Conservation (phyloP, 1,140 invertebrate species). For the Drosophila lini region DNA sequence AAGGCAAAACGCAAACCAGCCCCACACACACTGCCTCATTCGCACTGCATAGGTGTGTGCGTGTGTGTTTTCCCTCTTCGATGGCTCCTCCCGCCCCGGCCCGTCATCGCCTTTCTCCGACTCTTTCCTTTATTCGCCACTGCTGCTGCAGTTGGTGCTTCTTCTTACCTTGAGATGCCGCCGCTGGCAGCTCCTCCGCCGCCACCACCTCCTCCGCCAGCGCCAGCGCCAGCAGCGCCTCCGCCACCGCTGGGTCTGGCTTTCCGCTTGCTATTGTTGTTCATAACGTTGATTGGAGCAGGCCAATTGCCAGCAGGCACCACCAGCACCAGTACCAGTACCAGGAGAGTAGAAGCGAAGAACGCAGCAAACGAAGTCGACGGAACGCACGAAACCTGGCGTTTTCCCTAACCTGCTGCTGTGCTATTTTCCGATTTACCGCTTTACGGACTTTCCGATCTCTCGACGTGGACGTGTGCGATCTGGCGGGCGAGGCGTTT, state of each 20-base stretch:
- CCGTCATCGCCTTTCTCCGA: conserved; percentile 5
- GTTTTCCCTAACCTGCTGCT: conserved; percentile 27
- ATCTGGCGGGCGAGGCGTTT: conserved; percentile 37
- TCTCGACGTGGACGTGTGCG: conserved; percentile 18
- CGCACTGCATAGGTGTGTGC: conserved; percentile 28
- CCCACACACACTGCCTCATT: conserved; percentile 19
- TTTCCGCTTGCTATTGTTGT: conserved; percentile 83
- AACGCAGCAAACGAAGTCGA: conserved; percentile 53
- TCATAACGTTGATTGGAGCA: conserved; percentile 65
- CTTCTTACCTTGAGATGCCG: conserved; percentile 82
- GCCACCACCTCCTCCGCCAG: conserved; percentile 45
- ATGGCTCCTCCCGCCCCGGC: conserved; percentile 21
- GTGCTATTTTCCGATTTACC: conserved; percentile 30
- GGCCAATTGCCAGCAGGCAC: conserved; percentile 55
- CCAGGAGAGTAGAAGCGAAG: conserved; percentile 37
- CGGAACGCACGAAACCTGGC: conserved; percentile 49
- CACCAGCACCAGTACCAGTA: conserved; percentile 48
- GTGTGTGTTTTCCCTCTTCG: conserved; percentile 19
- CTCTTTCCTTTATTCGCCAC: conserved; percentile 38
- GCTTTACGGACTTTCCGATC: conserved; percentile 21
- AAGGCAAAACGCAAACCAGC: conserved; percentile 51
- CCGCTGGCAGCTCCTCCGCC: conserved; percentile 58
- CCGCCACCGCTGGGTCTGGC: conserved; percentile 76
- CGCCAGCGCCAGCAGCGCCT: conserved; percentile 45
- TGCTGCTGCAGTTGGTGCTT: conserved; percentile 57